Conservation (phyloP, 2,888 invertebrate species). For the Xiphydria camelus region DNA sequence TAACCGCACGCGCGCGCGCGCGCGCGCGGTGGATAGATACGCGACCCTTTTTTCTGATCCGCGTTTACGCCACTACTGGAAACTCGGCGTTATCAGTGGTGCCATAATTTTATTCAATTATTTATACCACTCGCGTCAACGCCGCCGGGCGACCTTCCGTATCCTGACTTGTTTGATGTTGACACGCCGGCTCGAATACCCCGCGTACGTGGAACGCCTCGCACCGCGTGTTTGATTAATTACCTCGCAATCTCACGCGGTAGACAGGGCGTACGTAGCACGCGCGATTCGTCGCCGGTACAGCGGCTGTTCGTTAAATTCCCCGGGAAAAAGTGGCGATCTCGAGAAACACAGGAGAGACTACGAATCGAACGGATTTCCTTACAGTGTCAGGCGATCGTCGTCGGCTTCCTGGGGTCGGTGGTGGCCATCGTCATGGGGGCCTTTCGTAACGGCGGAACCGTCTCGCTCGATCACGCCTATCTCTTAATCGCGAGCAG, state of each 20-base stretch:
- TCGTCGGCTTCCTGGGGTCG: slow-evolving; percentile 73
- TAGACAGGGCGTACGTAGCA: too few species aligned
- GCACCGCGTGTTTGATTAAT: slow-evolving; percentile 19
- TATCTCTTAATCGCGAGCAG: slow-evolving; percentile 75
- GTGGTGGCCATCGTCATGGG: slow-evolving; percentile 72
- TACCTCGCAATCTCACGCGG: slow-evolving; percentile 18
- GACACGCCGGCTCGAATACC: slow-evolving; percentile 16
- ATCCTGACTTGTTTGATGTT: slow-evolving; percentile 25
- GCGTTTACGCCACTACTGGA: too few species aligned
- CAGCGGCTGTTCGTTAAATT: too few species aligned
- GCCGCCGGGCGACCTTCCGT: slow-evolving; percentile 26
- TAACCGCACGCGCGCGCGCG: too few species aligned
- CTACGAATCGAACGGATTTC: neutral
- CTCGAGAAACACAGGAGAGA: neutral
- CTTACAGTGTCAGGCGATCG: slow-evolving; percentile 69
- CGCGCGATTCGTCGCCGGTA: too few species aligned
- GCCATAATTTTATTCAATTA: slow-evolving; percentile 33
- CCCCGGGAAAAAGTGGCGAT: too few species aligned
- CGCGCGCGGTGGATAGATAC: too few species aligned
- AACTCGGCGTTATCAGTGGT: slow-evolving; percentile 27
- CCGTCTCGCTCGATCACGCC: slow-evolving; percentile 68
- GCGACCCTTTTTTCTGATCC: too few species aligned
- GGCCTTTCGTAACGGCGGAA: slow-evolving; percentile 66
- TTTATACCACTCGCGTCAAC: slow-evolving; percentile 15
- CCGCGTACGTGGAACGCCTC: slow-evolving; percentile 2